Conservation (phyloP, 2,113 vertebrate species). For the Bubo bubo region DNA sequence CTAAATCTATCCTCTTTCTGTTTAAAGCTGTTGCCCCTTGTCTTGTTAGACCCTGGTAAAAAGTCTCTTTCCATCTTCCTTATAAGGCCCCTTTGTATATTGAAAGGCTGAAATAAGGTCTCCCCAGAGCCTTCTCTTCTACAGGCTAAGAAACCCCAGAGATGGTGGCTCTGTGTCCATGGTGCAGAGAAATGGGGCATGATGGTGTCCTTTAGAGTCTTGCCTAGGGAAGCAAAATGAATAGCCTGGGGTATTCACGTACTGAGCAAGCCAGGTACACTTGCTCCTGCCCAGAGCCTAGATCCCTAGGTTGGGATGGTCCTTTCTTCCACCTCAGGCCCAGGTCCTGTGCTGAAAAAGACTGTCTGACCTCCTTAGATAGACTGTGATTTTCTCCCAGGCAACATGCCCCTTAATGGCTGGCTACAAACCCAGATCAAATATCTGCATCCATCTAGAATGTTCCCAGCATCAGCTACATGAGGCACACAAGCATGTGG, state of each 20-base stretch:
- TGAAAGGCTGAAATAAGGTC: background rate
- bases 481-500: accelerated
- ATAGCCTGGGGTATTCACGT: accelerated
- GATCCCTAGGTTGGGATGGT: background rate
- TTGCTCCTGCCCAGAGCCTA: background rate
- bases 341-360: background rate
- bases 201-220: background rate
- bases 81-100: background rate
- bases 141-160: background rate
- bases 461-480: background rate
- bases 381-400: background rate
- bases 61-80: background rate
- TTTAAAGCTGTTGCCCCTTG: background rate
- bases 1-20: background rate
- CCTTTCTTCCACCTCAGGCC: background rate
- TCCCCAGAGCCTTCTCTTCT: background rate
- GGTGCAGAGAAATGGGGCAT: background rate
- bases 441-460: background rate
- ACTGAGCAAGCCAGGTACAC: background rate
- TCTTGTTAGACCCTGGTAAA: background rate
- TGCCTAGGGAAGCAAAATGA: background rate
- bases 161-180: background rate
- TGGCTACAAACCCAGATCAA: background rate
- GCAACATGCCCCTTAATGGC: accelerated
- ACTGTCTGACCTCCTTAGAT: background rate